Percentiles rank a stretch among this genome's conserved stretches.
These are phyloP conservation scores for Ardeotis arabs DNA, from an alignment of 2,113 vertebrate genomes.

Conservation along the genomic window DNA sequence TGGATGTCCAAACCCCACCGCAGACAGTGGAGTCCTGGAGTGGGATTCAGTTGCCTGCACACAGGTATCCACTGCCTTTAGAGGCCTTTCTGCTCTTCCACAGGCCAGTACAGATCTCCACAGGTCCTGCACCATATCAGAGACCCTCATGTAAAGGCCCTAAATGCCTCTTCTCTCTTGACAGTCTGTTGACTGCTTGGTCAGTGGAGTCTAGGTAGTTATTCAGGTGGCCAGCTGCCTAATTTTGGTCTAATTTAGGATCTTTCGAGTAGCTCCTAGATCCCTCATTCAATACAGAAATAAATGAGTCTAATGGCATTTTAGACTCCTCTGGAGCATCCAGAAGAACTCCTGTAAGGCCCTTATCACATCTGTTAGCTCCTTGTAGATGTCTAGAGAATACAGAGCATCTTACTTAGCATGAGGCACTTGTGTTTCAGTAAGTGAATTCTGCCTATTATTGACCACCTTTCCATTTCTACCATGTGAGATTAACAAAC, in stretches of 20 bases:
- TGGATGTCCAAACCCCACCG: not conserved
- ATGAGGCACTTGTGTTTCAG: not conserved
- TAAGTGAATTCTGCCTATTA: not conserved
- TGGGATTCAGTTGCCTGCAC: not conserved
- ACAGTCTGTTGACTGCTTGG: not conserved
- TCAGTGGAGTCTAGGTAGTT: not conserved
- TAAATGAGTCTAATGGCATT: not conserved
- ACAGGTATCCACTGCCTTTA: not conserved
- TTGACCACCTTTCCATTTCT: not conserved
- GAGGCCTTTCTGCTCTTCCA: not conserved
- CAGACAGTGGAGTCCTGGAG: not conserved
- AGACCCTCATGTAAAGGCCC: not conserved
- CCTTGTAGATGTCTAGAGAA: not conserved
- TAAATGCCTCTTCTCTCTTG: not conserved
- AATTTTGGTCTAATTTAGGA: not conserved
- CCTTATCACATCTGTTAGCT: not conserved
- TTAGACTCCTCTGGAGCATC: not conserved
- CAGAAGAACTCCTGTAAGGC: not conserved
- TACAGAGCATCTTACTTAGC: not conserved
- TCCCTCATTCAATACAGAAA: not conserved
- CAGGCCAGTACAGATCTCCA: not conserved
- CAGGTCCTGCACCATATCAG: not conserved
- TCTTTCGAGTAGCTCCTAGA: not conserved
- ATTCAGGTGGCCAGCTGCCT: not conserved
- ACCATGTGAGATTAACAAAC: not conserved